Percentiles rank a stretch among this genome's conserved stretches.
phyloP scores from a whole-genome alignment of 2,113 vertebrate genomes.

The Dromaius novaehollandiae region DNA sequence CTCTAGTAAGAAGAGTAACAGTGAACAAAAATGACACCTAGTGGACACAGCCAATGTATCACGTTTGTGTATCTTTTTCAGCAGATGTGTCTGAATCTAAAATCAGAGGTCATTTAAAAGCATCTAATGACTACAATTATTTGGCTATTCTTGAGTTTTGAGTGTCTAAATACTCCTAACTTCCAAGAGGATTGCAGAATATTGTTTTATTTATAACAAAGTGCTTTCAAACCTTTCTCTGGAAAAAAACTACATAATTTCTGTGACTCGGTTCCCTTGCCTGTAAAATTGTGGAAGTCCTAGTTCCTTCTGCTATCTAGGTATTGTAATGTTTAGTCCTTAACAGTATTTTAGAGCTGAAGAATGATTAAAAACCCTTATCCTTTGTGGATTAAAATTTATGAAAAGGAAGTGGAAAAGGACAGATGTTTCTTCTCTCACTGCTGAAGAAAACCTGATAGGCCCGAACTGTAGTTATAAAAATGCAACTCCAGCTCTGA shows the following conservation, averaged over 20 bases:
- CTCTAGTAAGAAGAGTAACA: not conserved
- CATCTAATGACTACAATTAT: not conserved
- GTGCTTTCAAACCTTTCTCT: not conserved
- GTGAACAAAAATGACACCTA: conserved; percentile 10
- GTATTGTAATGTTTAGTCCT: not conserved
- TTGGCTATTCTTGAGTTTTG: not conserved
- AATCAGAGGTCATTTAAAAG: not conserved
- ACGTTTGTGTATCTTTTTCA: not conserved
- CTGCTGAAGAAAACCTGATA: not conserved
- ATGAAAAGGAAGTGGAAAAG: not conserved
- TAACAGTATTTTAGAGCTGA: not conserved
- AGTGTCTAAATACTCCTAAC: not conserved
- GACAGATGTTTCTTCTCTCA: not conserved
- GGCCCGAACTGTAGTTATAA: not conserved
- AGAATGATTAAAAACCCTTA: not conserved
- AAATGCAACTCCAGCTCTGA: not conserved
- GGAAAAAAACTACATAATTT: not conserved
- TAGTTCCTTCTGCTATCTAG: not conserved
- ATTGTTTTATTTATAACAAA: not conserved
- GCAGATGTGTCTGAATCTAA: not conserved
- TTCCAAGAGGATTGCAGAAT: rapidly evolving
- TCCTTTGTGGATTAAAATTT: not conserved
- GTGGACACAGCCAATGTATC: not conserved
- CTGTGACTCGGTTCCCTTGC: not conserved
- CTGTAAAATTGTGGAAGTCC: not conserved